phyloP scores from a whole-genome alignment of 2,888 invertebrate species.

The Cistogaster globosa region DNA sequence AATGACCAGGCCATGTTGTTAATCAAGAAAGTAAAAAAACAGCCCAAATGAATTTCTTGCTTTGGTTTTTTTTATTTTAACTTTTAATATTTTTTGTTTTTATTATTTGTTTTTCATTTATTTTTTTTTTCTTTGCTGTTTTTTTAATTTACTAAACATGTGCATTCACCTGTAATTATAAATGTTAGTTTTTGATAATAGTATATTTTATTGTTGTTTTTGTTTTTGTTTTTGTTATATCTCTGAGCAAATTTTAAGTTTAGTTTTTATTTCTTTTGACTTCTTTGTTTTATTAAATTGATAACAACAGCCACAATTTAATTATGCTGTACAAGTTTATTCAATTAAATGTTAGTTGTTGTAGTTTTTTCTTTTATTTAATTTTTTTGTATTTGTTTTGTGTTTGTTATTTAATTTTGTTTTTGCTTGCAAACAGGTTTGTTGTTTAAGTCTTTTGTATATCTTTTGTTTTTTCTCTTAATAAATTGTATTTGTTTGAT shows the following conservation, averaged over 20 bases:
- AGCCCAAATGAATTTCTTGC: constrained; percentile 24
- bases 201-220: constrained; percentile 63
- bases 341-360: constrained; percentile 60
- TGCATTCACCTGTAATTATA: constrained; percentile 71
- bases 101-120: constrained; percentile 4
- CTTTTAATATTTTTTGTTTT: neutral
- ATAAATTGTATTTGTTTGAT: no score
- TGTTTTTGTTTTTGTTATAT: constrained; percentile 60
- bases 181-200: constrained; percentile 57
- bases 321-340: constrained; percentile 61
- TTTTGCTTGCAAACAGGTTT: constrained; percentile 58
- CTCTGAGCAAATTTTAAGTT: constrained; percentile 21
- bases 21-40: constrained; percentile 26
- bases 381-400: neutral
- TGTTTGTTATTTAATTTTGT: constrained; percentile 10
- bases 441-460: constrained; percentile 35
- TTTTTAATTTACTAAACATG: constrained; percentile 65
- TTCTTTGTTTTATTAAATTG: neutral
- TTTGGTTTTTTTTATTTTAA: constrained; percentile 25
- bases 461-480: no score
- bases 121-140: constrained; percentile 20
- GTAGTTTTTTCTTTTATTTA: neutral
- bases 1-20: constrained; percentile 25
- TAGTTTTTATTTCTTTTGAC: constrained; percentile 20
- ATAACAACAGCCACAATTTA: neutral